Evolutionary conservation across 2,797 vertebrate genomes (phyloP).

Genomic region (Chromobotia macracanthus): DNA sequence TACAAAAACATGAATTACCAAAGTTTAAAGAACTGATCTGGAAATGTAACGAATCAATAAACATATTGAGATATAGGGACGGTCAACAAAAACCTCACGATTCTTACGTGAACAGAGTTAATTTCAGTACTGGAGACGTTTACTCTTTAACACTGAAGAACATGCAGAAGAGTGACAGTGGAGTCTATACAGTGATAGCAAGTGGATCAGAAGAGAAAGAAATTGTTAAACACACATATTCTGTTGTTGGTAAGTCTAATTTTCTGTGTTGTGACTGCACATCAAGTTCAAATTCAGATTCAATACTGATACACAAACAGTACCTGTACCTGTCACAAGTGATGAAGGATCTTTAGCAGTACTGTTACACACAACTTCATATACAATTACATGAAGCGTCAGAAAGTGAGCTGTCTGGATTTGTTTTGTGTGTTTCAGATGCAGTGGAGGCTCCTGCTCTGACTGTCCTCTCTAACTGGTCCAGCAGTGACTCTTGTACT

Average conservation of each 20-base stretch:
- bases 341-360: too few species aligned
- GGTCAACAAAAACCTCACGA: too few species aligned
- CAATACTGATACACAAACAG: too few species aligned
- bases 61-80: background rate
- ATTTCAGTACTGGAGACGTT: background rate
- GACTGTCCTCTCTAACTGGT: background rate
- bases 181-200: conserved; percentile 1
- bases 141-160: conserved; percentile 56
- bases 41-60: too few species aligned
- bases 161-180: conserved; percentile 28
- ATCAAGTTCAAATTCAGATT: too few species aligned
- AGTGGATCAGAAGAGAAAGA: accelerated
- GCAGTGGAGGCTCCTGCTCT: conserved; percentile 31
- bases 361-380: too few species aligned
- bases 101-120: background rate
- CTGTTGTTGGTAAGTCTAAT: too few species aligned
- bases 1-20: accelerated
- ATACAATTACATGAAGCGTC: too few species aligned
- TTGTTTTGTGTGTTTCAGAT: conserved; percentile 29
- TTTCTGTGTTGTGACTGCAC: too few species aligned
- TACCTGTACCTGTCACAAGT: too few species aligned
- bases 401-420: too few species aligned
- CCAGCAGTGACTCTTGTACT: conserved; percentile 27
- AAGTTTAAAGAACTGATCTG: accelerated
- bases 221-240: too few species aligned